Percentiles rank a stretch among this genome's conserved stretches.
Conservation (phyloP, 2,888 invertebrate genomes). For the Dromius quadrimaculatus region DNA sequence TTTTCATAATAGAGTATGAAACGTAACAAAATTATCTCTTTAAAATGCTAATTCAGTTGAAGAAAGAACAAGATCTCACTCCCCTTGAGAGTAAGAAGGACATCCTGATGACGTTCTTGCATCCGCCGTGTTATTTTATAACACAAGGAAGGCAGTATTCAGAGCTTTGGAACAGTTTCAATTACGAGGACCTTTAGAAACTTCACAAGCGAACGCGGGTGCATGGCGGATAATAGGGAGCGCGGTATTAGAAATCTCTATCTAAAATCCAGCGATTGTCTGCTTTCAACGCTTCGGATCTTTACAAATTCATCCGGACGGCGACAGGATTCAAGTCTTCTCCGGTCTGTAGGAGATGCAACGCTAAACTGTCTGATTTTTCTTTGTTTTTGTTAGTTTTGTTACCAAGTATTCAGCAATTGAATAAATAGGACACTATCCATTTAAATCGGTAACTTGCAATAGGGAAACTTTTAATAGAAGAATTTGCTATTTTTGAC, state of each 20-base stretch:
- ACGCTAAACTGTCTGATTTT: slow-evolving; percentile 24
- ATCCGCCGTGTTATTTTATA: slow-evolving; percentile 44
- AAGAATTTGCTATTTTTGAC: neutral
- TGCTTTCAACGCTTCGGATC: slow-evolving; percentile 52
- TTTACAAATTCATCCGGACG: slow-evolving; percentile 35
- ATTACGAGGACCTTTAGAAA: slow-evolving; percentile 64
- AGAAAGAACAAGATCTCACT: too few relatives aligned
- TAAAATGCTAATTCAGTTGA: too few relatives aligned
- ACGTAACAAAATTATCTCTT: too few relatives aligned
- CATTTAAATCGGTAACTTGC: neutral
- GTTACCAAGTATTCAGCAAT: neutral
- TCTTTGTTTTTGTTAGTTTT: slow-evolving; percentile 34
- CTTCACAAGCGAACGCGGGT: slow-evolving; percentile 62
- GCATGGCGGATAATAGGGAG: slow-evolving; percentile 63
- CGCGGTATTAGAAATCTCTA: slow-evolving; percentile 64
- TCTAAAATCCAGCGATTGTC: slow-evolving; percentile 66
- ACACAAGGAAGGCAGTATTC: slow-evolving; percentile 34
- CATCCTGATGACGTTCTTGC: slow-evolving; percentile 27
- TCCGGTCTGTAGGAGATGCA: too few relatives aligned
- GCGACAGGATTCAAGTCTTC: too few relatives aligned
- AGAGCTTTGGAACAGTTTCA: slow-evolving; percentile 62
- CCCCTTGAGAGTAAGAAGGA: slow-evolving; percentile 1
- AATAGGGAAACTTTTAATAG: neutral
- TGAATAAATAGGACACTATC: neutral
- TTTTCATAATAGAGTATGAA: too few relatives aligned